phyloP scores from a whole-genome alignment of 2,888 invertebrate species.

The Glyphotaelius pellucidus region DNA sequence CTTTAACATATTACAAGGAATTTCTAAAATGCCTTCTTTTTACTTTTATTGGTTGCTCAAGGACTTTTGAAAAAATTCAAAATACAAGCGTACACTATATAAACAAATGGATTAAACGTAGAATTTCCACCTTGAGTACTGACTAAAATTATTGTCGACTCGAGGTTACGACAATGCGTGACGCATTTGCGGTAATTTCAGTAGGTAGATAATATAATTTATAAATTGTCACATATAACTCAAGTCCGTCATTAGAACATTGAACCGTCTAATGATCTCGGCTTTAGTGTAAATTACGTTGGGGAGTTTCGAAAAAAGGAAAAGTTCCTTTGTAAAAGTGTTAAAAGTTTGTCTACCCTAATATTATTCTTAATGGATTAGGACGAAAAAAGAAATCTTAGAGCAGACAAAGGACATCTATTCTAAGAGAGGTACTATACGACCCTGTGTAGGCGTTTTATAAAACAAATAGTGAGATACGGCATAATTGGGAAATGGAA shows the following conservation, averaged over 20 bases:
- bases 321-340: not conserved
- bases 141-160: not conserved
- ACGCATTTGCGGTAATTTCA: not conserved
- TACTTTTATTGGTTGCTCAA: not conserved
- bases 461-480: no score
- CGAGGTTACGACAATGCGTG: not conserved
- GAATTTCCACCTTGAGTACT: not conserved
- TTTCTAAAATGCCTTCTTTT: not conserved
- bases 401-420: not conserved
- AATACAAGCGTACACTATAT: not conserved
- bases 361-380: not conserved
- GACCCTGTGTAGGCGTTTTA: no score
- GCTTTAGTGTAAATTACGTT: not conserved
- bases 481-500: no score
- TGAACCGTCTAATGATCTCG: not conserved
- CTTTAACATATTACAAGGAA: no score
- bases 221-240: not conserved
- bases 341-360: not conserved
- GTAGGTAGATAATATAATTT: not conserved
- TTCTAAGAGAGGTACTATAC: not conserved
- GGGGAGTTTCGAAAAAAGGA: not conserved
- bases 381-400: not conserved
- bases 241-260: not conserved
- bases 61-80: not conserved
- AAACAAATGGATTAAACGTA: not conserved